Conservation (phyloP, 2,113 vertebrate species). For the Laterallus jamaicensis region DNA sequence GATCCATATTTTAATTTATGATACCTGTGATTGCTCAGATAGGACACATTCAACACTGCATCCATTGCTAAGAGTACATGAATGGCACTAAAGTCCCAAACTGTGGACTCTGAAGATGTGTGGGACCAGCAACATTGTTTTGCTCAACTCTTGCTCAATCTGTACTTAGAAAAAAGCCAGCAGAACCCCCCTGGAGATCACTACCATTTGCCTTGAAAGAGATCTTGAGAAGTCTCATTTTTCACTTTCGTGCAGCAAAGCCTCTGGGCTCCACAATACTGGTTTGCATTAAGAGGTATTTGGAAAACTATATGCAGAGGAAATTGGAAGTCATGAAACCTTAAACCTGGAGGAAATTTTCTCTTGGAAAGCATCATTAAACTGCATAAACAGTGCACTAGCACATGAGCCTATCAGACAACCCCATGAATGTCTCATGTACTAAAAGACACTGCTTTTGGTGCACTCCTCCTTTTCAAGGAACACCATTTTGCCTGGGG, state of each 20-base stretch:
- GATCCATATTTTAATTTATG: background rate
- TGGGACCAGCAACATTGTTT: background rate
- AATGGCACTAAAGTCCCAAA: background rate
- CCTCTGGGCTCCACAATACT: background rate
- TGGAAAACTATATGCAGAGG: background rate
- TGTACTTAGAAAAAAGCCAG: background rate
- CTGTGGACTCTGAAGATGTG: accelerated
- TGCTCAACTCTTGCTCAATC: accelerated
- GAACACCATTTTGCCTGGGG: background rate
- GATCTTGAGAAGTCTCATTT: background rate
- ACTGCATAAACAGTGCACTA: background rate
- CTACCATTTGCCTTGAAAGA: background rate
- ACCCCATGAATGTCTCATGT: background rate
- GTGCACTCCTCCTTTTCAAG: background rate
- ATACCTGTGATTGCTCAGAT: background rate
- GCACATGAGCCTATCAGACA: background rate
- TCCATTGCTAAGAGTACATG: background rate
- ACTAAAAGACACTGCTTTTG: background rate
- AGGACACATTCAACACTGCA: background rate
- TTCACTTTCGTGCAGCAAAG: background rate
- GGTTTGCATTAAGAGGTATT: background rate
- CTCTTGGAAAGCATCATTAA: background rate
- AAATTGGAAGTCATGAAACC: background rate
- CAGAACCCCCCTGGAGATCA: background rate
- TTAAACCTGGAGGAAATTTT: background rate